Base-by-base conservation (phyloP, 1,140 invertebrate species). In the Nymphalis io region DNA sequence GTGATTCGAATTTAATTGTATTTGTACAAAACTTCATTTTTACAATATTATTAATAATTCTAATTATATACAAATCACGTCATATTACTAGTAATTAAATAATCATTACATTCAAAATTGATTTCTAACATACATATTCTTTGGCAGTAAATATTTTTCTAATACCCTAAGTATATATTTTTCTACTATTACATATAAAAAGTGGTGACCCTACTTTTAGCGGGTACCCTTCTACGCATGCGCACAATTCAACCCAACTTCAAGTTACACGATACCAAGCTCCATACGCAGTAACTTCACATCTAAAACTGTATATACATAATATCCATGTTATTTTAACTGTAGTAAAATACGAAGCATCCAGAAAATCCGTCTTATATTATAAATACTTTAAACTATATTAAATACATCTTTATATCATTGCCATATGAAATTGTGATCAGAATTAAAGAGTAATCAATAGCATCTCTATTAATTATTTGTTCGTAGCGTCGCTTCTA, bases 261-360 rank as follows among this genome's bases (percentile, higher is more conserved):
- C 84, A 84, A 64, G 65, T 69, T 81, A 75, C 68, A 76, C 74
- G 78, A 73, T 60, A 73, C 88, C 83, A 88, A 83, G 84, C 87
- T 79, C 76, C 63, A 78, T 63, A 72, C 79, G 77, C 80, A 68
- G 66, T 75, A 91, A 91, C 89, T 91, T 89, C 87, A 81, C 74
- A 74, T 78, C 73, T 70, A 77, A 55, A 76, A 83, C 76, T 91
- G 83, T 90, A 88, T 87, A 87, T 89, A 91, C 84, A 90, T 88
- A 89, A 84, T 83, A 79, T 76, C 65, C 74, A 71, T 75, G 77
- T 81, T 78, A 79, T 83, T 79, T 82, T 79, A 85, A 78, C 72
- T 82, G 80, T 81, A 84, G 87, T 83, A 82, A 74, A 79, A 84
- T 79, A 84, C 73, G 73, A 84, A 81, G 81, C 85, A 79, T 85